Evolutionary conservation across 2,113 vertebrate species (phyloP).

Genomic region (Cheilinus undulatus): DNA sequence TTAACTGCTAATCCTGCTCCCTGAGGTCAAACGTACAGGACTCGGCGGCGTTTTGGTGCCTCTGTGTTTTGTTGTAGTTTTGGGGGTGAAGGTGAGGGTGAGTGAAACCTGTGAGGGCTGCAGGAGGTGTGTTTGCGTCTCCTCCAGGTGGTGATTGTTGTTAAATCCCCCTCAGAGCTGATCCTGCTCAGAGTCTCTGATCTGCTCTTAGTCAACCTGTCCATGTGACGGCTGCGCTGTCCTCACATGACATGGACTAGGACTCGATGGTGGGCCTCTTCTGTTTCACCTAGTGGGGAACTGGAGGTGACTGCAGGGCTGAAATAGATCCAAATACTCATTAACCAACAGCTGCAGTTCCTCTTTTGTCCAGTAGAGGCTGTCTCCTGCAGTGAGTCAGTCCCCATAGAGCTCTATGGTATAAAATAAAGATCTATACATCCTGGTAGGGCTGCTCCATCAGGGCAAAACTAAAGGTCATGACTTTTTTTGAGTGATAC

Average conservation of each 20-base stretch:
- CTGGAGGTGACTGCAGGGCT: neutral
- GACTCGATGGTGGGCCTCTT: neutral
- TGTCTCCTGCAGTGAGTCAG: neutral
- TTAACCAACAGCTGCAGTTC: neutral
- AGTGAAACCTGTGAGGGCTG: neutral
- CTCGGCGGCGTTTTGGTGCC: too few species aligned
- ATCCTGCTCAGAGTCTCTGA: slow-evolving; percentile 44
- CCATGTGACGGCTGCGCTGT: slow-evolving; percentile 5
- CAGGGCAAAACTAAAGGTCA: too few species aligned
- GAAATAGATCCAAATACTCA: too few species aligned
- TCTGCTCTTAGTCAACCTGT: slow-evolving; percentile 44
- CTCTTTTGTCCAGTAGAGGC: too few species aligned
- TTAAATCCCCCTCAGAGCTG: slow-evolving; percentile 31
- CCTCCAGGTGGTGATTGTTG: slow-evolving; percentile 4
- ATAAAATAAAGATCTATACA: too few species aligned
- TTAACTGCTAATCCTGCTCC: too few species aligned
- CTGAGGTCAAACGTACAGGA: too few species aligned
- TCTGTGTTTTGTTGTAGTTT: neutral
- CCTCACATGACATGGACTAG: slow-evolving; percentile 24
- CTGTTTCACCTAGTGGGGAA: neutral
- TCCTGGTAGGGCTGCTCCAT: too few species aligned
- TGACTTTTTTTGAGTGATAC: too few species aligned
- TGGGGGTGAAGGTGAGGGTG: neutral
- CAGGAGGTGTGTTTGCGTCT: neutral
- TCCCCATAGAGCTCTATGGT: neutral